A percentile compares a stretch with the other conserved stretches of the same genome.
Conservation (phyloP, 1,140 invertebrate species). For the Caenorhabditis tropicalis region DNA sequence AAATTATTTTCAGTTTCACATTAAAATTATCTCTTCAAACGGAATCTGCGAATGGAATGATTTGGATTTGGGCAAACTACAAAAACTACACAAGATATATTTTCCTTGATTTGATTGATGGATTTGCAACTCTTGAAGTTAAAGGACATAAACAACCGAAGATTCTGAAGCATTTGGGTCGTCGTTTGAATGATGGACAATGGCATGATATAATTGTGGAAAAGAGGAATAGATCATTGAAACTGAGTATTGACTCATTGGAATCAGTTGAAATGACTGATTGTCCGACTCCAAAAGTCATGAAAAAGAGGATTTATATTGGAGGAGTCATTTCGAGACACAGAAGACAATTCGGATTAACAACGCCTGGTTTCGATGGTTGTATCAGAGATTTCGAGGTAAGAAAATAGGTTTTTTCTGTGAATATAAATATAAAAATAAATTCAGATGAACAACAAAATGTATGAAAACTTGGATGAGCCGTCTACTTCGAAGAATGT, state of each 20-base stretch:
- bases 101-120: slow-evolving; percentile 62
- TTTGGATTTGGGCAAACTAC: slow-evolving; percentile 71
- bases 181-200: slow-evolving; percentile 65
- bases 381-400: slow-evolving; percentile 66
- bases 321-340: slow-evolving; percentile 71
- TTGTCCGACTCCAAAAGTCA: slow-evolving; percentile 66
- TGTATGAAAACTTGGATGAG: slow-evolving; percentile 52
- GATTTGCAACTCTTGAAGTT: slow-evolving; percentile 59
- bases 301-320: slow-evolving; percentile 68
- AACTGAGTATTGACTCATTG: slow-evolving; percentile 61
- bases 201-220: slow-evolving; percentile 65
- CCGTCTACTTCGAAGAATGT: slow-evolving; percentile 7
- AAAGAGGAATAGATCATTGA: slow-evolving; percentile 55
- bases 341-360: slow-evolving; percentile 55
- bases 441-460: slow-evolving; percentile 51
- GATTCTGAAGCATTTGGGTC: slow-evolving; percentile 53
- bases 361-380: slow-evolving; percentile 61
- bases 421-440: not conserved
- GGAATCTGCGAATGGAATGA: slow-evolving; percentile 59
- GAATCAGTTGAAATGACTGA: slow-evolving; percentile 57
- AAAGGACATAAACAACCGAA: slow-evolving; percentile 66
- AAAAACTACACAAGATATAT: slow-evolving; percentile 70
- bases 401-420: not conserved
- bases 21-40: slow-evolving; percentile 61
- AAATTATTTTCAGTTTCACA: slow-evolving; percentile 62